phyloP scores from a whole-genome alignment of 2,888 invertebrate genomes.

The Habroteleia sp. region DNA sequence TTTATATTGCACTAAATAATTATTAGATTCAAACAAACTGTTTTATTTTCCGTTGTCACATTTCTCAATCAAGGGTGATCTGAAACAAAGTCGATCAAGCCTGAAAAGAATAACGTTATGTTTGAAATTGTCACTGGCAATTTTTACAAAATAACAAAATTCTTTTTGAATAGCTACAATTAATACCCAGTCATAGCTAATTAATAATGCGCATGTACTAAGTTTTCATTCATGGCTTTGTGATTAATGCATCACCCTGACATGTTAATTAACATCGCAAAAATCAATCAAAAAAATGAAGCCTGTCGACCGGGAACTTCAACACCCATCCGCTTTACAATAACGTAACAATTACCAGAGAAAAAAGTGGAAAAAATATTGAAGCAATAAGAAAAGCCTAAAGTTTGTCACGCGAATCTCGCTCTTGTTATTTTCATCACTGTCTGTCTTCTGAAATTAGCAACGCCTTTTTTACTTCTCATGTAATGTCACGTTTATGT shows the following conservation, averaged over 20 bases:
- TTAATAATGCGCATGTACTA: slow-evolving; percentile 78
- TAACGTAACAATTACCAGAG: slow-evolving; percentile 65
- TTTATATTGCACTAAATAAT: too few relatives aligned
- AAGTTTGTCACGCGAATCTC: slow-evolving; percentile 19
- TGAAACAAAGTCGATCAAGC: slow-evolving; percentile 67
- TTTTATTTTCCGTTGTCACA: too few relatives aligned
- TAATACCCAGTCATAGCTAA: slow-evolving; percentile 77
- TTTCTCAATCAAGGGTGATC: slow-evolving; percentile 6
- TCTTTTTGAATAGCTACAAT: slow-evolving; percentile 69
- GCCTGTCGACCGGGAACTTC: slow-evolving; percentile 9
- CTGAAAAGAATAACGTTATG: slow-evolving; percentile 2
- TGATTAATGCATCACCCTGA: slow-evolving; percentile 69
- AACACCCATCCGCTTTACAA: slow-evolving; percentile 35
- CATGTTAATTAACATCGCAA: slow-evolving; percentile 61
- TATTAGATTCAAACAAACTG: too few relatives aligned
- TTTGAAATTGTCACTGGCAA: not conserved
- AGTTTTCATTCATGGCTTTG: slow-evolving; percentile 66
- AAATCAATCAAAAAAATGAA: slow-evolving; percentile 24
- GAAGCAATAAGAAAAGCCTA: slow-evolving; percentile 3
- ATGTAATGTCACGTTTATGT: slow-evolving; percentile 24
- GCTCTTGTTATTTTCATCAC: slow-evolving; percentile 22
- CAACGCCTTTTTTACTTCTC: slow-evolving; percentile 14
- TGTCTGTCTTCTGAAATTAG: slow-evolving; percentile 30
- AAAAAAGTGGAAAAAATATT: slow-evolving; percentile 75
- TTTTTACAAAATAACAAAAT: not conserved